Evolutionary conservation across 1,140 invertebrate genomes (phyloP), one percentile per base, ranked within the genome.

Genomic region (Saccostrea cuccullata): DNA sequence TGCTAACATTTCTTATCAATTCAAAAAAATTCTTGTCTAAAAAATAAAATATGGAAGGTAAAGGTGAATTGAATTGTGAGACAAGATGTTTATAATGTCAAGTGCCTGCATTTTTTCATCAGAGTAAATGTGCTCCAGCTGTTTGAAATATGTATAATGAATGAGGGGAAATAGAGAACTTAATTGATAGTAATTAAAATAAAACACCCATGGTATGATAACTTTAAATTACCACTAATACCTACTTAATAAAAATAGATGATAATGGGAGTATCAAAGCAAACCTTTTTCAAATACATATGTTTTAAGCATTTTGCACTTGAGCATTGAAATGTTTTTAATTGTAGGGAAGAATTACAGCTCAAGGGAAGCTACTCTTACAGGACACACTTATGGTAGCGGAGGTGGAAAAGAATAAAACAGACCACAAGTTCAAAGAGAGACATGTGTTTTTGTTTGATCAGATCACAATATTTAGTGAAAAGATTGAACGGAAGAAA

Each of bases 401-500:
- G 26, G 98, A 96, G 88, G 89, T 92, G 5, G 87, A 91, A 96
- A 96, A 86, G 73, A 83, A 55, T 98, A 95, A 88, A 90, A 90
- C 64, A 86, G 87, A 96, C 91, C 95, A 95, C 87, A 96, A 96
- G 60, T 96, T 96, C 88, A 97, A 98, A 92, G 98, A 99, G 92
- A 96, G 98, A 91, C 97, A 99, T 95, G 98, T 99, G 47, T 99
- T 99, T 95, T 96, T 99, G 8, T 99, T 99, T 95, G 98, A 99
- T 95, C 99, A 99, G 95, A 98, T 97, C 93, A 98, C 99, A 89
- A 99, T 99, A 92, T 98, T 99, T 94, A 98, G 98, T 91, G 98
- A 99, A 94, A 97, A 98, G 91, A 97, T 98, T 70, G 98, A 98
- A 91, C 99, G 98, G 88, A 93, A 92, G 88, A 92, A 92, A 95